phyloP scores from a whole-genome alignment of 1,140 invertebrate genomes.

The Lysiphlebus fabarum region DNA sequence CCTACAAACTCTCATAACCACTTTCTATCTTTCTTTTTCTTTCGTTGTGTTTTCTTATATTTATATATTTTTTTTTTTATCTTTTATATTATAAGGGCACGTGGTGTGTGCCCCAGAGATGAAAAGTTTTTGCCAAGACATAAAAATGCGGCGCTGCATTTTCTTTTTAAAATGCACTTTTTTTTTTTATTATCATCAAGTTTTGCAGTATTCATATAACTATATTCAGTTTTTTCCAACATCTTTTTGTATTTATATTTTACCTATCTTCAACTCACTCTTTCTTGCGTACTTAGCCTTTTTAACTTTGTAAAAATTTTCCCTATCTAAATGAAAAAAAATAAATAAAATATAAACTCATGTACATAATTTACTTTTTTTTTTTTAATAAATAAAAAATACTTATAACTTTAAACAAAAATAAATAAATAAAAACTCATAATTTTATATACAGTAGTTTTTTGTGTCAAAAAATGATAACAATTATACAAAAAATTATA shows the following conservation, averaged over 20 bases:
- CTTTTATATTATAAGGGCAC: background rate
- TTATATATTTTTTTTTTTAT: constrained; percentile 8
- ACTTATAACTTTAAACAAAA: too few relatives aligned
- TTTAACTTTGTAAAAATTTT: background rate
- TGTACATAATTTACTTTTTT: constrained; percentile 1
- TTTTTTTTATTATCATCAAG: constrained; percentile 57
- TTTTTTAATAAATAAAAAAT: too few relatives aligned
- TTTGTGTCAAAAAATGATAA: too few relatives aligned
- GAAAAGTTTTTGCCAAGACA: constrained; percentile 58
- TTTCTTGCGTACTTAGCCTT: constrained; percentile 12
- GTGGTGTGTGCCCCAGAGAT: constrained; percentile 38
- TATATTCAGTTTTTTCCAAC: constrained; percentile 12
- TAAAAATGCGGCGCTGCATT: constrained; percentile 56
- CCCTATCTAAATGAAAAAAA: background rate
- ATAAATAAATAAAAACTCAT: too few relatives aligned
- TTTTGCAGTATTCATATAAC: constrained; percentile 7
- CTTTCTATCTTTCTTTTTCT: background rate
- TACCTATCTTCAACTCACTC: constrained; percentile 12
- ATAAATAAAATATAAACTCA: too few relatives aligned
- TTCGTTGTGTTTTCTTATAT: too few relatives aligned
- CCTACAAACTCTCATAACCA: background rate
- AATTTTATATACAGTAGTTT: too few relatives aligned
- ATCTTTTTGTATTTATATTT: constrained; percentile 16
- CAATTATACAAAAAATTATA: too few relatives aligned
- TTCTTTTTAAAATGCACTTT: constrained; percentile 55